These are phyloP conservation scores for Thumatha senex DNA, from an alignment of 2,888 invertebrate genomes.

Conservation along the genomic window DNA sequence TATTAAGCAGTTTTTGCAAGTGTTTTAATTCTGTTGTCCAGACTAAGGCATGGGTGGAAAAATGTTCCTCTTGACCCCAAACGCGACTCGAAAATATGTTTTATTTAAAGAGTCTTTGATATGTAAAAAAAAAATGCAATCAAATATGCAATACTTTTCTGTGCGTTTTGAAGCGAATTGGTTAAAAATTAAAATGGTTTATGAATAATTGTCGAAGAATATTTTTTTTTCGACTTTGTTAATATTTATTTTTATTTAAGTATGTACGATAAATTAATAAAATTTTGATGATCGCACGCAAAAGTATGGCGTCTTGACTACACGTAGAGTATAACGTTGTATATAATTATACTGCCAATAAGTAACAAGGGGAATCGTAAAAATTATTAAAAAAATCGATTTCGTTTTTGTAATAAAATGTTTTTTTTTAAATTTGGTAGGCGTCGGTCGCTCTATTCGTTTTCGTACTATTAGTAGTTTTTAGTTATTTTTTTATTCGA, in stretches of 20 bases:
- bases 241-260: neutral
- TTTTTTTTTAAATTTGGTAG: slow-evolving; percentile 27
- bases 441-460: slow-evolving; percentile 43
- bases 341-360: slow-evolving; percentile 34
- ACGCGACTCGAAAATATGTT: slow-evolving; percentile 35
- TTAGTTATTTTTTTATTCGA: slow-evolving; percentile 75
- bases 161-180: slow-evolving; percentile 22
- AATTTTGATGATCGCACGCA: slow-evolving; percentile 18
- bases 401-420: slow-evolving; percentile 26
- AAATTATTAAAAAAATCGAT: slow-evolving; percentile 17
- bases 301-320: slow-evolving; percentile 13
- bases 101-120: slow-evolving; percentile 33
- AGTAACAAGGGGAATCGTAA: slow-evolving; percentile 23
- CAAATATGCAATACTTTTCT: slow-evolving; percentile 29
- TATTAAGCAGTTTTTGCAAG: neutral
- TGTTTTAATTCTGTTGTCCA: slow-evolving; percentile 1
- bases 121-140: slow-evolving; percentile 22
- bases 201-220: slow-evolving; percentile 25
- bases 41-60: slow-evolving; percentile 14
- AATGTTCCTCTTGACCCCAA: slow-evolving; percentile 19
- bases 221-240: slow-evolving; percentile 33
- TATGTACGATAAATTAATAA: too few relatives aligned
- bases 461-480: slow-evolving; percentile 57
- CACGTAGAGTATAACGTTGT: slow-evolving; percentile 27
- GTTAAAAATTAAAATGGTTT: slow-evolving; percentile 10